phyloP scores from a whole-genome alignment of 2,113 vertebrate genomes.

The Vicugna pacos region DNA sequence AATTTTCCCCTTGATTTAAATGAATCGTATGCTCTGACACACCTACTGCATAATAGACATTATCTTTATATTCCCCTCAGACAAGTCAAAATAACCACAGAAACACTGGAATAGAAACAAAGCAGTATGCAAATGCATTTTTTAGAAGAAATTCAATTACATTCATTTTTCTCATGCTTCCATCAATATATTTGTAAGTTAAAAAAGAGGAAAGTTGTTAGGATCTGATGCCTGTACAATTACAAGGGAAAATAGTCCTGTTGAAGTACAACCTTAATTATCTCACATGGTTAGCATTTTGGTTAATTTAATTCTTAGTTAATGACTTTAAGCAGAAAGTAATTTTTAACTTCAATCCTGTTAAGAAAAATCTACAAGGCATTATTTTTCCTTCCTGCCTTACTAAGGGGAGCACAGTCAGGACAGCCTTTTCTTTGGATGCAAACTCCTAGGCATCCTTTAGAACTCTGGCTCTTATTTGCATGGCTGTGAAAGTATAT shows the following conservation, averaged over 20 bases:
- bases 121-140: conserved; percentile 20
- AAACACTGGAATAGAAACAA: conserved; percentile 52
- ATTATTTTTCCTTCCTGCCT: not conserved
- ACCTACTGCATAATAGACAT: not conserved
- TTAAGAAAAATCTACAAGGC: not conserved
- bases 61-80: conserved; percentile 15
- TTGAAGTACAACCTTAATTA: conserved; percentile 7
- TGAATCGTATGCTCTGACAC: not conserved
- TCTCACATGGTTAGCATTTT: not conserved
- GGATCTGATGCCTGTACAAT: not conserved
- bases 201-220: conserved; percentile 44
- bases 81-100: conserved; percentile 47
- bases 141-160: conserved; percentile 22
- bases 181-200: not conserved
- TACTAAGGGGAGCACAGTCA: not conserved
- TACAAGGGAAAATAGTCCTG: not conserved
- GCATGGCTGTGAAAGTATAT: not conserved
- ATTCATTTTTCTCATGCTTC: conserved; percentile 8
- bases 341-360: not conserved
- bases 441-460: not conserved
- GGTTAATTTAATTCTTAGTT: conserved; percentile 37
- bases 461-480: not conserved
- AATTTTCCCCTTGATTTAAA: conserved; percentile 44
- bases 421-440: not conserved
- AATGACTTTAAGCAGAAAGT: conserved; percentile 4